Conservation (phyloP, 2,888 invertebrate genomes). For the Cordilura impudica region DNA sequence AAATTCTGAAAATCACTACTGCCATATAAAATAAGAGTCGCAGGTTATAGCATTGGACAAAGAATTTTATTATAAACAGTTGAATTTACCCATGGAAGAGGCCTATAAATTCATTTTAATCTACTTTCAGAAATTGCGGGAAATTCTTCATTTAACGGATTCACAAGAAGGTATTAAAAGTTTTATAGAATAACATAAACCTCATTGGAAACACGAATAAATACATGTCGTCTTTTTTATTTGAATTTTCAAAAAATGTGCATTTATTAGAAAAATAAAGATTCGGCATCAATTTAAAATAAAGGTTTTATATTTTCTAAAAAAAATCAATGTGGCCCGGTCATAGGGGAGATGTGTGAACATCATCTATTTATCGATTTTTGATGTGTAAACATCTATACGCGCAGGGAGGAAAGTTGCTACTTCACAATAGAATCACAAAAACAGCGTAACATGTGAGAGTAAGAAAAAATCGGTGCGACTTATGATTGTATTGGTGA, state of each 20-base stretch:
- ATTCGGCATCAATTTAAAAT: too few relatives aligned
- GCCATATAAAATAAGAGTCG: slow-evolving; percentile 89
- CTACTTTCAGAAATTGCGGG: slow-evolving; percentile 84
- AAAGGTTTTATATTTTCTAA: too few relatives aligned
- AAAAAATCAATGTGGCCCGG: too few relatives aligned
- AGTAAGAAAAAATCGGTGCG: too few relatives aligned
- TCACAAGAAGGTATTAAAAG: slow-evolving; percentile 93
- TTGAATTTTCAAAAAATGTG: neutral
- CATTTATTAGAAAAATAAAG: neutral
- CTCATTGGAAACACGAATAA: slow-evolving; percentile 82
- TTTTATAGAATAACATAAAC: slow-evolving; percentile 91
- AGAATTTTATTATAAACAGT: slow-evolving; percentile 92
- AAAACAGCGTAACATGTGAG: too few relatives aligned
- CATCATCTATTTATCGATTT: too few relatives aligned
- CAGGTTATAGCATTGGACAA: slow-evolving; percentile 85
- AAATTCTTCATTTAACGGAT: slow-evolving; percentile 89
- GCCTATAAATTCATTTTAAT: slow-evolving; percentile 91
- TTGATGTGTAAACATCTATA: too few relatives aligned
- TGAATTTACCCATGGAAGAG: slow-evolving; percentile 83
- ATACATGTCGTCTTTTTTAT: too few relatives aligned
- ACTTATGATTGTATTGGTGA: too few relatives aligned
- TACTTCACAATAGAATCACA: too few relatives aligned
- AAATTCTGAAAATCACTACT: slow-evolving; percentile 83
- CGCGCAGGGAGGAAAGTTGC: too few relatives aligned
- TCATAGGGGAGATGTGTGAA: too few relatives aligned